Conservation (phyloP, 2,888 invertebrate genomes). For the Thera britannica region DNA sequence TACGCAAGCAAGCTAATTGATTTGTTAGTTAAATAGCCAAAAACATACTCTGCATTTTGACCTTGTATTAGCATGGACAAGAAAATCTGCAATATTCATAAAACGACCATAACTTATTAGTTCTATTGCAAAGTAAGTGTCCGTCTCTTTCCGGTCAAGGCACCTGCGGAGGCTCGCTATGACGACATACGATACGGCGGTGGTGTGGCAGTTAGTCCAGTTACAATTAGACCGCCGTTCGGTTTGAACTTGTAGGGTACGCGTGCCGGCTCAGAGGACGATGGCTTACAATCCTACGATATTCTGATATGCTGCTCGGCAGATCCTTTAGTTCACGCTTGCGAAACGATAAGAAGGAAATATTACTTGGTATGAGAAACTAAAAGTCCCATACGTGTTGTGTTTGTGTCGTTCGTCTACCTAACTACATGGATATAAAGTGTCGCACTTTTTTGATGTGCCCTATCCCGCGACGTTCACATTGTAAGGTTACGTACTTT, state of each 20-base stretch:
- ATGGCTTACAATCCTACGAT: conserved; percentile 51
- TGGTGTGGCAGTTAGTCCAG: conserved; percentile 54
- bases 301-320: conserved; percentile 68
- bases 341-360: conserved; percentile 88
- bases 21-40: not conserved
- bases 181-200: conserved; percentile 46
- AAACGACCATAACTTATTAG: conserved; percentile 4
- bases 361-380: conserved; percentile 86
- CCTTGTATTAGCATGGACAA: not conserved
- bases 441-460: conserved; percentile 32
- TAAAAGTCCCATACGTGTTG: conserved; percentile 32
- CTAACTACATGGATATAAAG: conserved; percentile 25
- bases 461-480: conserved; percentile 21
- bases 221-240: conserved; percentile 65
- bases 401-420: conserved; percentile 38
- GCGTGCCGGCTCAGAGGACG: conserved; percentile 46
- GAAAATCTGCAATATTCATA: not conserved
- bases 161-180: conserved; percentile 27
- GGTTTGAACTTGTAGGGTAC: conserved; percentile 58
- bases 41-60: not conserved
- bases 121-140: conserved; percentile 18
- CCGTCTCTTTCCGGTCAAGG: conserved; percentile 17
- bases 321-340: conserved; percentile 83
- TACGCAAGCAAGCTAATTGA: not conserved
- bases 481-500: conserved; percentile 28